These are phyloP conservation scores for Dicerorhinus sumatrensis DNA, from an alignment of 2,113 vertebrate species.

Conservation along the genomic window DNA sequence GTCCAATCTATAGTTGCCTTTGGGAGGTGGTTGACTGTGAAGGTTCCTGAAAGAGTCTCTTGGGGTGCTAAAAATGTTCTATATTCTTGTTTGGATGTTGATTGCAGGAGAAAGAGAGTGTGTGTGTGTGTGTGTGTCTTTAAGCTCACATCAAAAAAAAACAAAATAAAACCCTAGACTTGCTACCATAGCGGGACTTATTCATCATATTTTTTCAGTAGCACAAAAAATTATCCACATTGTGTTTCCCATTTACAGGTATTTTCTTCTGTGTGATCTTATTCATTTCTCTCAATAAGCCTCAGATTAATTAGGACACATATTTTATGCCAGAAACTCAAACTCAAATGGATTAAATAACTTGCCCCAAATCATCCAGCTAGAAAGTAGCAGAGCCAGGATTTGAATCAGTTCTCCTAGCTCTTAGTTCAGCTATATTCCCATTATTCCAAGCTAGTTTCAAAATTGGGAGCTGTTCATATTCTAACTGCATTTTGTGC, in stretches of 20 bases:
- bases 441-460: neutral
- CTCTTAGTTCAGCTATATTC: neutral
- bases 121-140: neutral
- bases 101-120: neutral
- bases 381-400: neutral
- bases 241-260: neutral
- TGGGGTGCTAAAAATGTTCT: neutral
- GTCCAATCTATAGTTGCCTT: neutral
- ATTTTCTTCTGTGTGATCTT: neutral
- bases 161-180: neutral
- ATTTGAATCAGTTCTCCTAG: neutral
- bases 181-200: neutral
- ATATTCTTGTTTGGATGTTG: neutral
- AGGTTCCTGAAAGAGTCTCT: neutral
- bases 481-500: neutral
- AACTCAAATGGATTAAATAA: neutral
- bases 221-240: neutral
- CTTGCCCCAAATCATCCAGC: neutral
- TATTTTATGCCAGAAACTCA: neutral
- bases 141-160: neutral
- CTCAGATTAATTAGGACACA: neutral
- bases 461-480: neutral
- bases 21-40: neutral
- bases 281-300: constrained; percentile 27
- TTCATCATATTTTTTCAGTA: neutral